These are phyloP conservation scores for Brachionus rubens DNA, from an alignment of 1,140 invertebrate species.

Conservation along the genomic window DNA sequence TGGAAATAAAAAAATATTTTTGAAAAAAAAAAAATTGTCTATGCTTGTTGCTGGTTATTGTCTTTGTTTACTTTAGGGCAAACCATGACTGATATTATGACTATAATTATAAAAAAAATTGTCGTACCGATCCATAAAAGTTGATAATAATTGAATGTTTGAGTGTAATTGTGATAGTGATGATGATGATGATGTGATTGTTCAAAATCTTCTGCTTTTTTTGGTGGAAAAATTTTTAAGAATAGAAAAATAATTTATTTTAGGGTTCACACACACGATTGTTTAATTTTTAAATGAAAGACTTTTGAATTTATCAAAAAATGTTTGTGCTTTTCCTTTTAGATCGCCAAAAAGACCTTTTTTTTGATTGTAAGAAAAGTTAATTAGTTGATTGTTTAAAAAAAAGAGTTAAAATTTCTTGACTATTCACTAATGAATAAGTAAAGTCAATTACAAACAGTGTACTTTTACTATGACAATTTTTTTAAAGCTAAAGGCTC, in stretches of 20 bases:
- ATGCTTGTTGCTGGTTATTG: not conserved
- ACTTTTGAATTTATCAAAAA: slow-evolving; percentile 38
- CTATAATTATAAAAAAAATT: slow-evolving; percentile 8
- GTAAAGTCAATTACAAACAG: too few species aligned
- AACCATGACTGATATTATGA: not conserved
- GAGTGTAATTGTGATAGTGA: slow-evolving; percentile 25
- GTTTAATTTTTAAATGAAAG: not conserved
- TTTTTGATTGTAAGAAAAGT: slow-evolving; percentile 26
- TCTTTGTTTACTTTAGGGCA: slow-evolving; percentile 33
- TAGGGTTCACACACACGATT: slow-evolving; percentile 9
- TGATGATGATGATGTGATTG: slow-evolving; percentile 18
- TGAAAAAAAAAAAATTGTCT: not conserved
- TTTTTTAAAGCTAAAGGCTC: too few species aligned
- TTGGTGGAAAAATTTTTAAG: not conserved
- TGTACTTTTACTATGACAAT: too few species aligned
- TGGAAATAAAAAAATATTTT: slow-evolving; percentile 22
- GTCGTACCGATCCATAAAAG: slow-evolving; percentile 30
- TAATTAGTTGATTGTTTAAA: not conserved
- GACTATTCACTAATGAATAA: not conserved
- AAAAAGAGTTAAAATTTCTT: not conserved
- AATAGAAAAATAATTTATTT: not conserved
- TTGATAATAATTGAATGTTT: slow-evolving; percentile 28
- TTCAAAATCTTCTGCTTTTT: slow-evolving; percentile 19
- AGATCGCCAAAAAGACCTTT: slow-evolving; percentile 20
- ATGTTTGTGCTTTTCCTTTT: slow-evolving; percentile 32